Base-by-base conservation (phyloP, 2,888 invertebrate species). In the Hymenopus coronatus region DNA sequence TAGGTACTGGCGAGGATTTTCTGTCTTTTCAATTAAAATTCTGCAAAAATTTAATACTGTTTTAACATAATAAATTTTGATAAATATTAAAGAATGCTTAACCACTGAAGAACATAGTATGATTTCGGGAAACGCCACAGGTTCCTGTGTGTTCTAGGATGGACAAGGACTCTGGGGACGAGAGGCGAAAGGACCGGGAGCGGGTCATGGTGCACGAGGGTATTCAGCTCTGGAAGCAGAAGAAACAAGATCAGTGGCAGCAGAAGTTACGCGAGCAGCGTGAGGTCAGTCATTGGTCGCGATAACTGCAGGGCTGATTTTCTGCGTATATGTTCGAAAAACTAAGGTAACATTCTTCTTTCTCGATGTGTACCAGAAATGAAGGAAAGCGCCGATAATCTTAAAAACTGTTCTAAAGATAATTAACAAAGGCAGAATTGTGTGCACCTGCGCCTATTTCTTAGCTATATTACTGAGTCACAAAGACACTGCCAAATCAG, bases 241-340 rank as follows among this genome's bases (percentile, higher is more conserved):
- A 92, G 90, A 92, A 92, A 91, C 92, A 92, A 91, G 92, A 93
- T 91, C 91, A 92, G 88, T 92, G 91, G 91, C 92, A 92, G 91
- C 92, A 93, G 90, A 93, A 92, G 91, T 92, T 92, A 90, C 92
- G 91, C n/a, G 93, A 93, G 89, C 93, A 93, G 90, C 91, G 91
- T 90, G 92, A 93, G 92, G 93, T 93, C 92, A 88, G 88, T 70
- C 20, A 70, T 2, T 70, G 54, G 20, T 70, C 20, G 54, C 3
- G 54, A 20, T 20, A 70, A 4, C 54, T 70, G 54, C 20, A 15
- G 2, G 20, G 54, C 20, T 70, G 54, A 20, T 70, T 70, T 70
- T 25, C 15, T 70, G 25, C 54, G 54, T 20, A 3, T 25, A 2
- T 70, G 54, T 70, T 20, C 2, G 20, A 70, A 40, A 40, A 40